phyloP scores from a whole-genome alignment of 2,797 vertebrate genomes.

The Thamnophis elegans region DNA sequence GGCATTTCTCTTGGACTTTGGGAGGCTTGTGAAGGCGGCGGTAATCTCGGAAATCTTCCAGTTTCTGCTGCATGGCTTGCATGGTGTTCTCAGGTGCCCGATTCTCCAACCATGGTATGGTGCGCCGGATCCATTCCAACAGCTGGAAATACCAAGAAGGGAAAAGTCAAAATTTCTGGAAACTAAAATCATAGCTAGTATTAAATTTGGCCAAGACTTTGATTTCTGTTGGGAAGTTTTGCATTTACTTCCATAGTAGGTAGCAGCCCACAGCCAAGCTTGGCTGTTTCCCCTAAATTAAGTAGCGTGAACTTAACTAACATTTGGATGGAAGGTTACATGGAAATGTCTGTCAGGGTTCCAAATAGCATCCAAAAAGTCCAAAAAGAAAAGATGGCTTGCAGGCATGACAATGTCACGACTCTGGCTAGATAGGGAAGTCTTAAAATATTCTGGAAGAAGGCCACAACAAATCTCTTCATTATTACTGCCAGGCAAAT shows the following conservation, averaged over 20 bases:
- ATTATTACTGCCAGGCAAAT: not conserved
- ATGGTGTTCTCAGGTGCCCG: conserved; percentile 94
- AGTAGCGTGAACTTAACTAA: not conserved
- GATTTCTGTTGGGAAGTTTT: not conserved
- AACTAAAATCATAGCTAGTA: not conserved
- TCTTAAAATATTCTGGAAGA: not conserved
- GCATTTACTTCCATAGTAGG: not conserved
- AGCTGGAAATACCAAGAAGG: conserved; percentile 71
- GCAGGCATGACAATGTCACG: not conserved
- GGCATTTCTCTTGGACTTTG: conserved; percentile 98
- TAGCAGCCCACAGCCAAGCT: not conserved
- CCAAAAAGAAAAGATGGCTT: too few relatives aligned
- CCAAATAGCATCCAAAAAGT: too few relatives aligned
- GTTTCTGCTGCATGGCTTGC: conserved; percentile 98
- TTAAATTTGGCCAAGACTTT: not conserved
- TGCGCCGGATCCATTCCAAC: conserved; percentile 96
- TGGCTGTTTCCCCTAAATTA: not conserved
- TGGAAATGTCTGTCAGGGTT: not conserved
- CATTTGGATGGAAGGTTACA: not conserved
- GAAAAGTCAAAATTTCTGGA: not conserved
- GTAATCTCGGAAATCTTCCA: conserved; percentile 97
- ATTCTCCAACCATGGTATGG: conserved; percentile 98
- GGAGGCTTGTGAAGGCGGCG: conserved; percentile 95
- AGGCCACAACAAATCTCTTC: not conserved
- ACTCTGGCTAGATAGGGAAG: not conserved